Percentiles rank a stretch among this genome's conserved stretches.
phyloP scores from a whole-genome alignment of 2,888 invertebrate genomes.

The Lepidonotus clava region DNA sequence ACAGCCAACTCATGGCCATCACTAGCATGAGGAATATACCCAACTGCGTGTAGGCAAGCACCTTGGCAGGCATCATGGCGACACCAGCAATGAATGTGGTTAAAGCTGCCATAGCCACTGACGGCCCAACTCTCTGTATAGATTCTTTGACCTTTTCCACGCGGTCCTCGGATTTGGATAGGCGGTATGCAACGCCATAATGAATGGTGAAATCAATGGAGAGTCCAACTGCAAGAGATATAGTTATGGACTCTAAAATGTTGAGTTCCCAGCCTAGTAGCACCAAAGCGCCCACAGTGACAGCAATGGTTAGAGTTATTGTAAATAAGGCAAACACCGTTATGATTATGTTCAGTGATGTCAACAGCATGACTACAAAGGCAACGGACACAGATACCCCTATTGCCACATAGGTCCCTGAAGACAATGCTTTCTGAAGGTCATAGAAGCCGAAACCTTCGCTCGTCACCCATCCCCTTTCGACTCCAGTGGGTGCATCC shows the following conservation, averaged over 20 bases:
- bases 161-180: constrained; percentile 81
- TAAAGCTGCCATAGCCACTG: constrained; percentile 91
- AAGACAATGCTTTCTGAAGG: constrained; percentile 89
- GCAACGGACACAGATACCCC: constrained; percentile 89
- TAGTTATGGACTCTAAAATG: constrained; percentile 94
- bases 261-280: constrained; percentile 92
- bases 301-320: constrained; percentile 91
- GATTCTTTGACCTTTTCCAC: constrained; percentile 72
- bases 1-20: constrained; percentile 91
- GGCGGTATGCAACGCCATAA: constrained; percentile 89
- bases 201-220: constrained; percentile 96
- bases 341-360: constrained; percentile 90
- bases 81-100: constrained; percentile 94
- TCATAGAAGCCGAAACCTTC: constrained; percentile 94
- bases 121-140: constrained; percentile 86
- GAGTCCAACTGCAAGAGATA: constrained; percentile 95
- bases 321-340: constrained; percentile 91
- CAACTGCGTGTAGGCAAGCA: constrained; percentile 95
- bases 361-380: constrained; percentile 88
- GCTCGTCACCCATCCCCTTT: constrained; percentile 83
- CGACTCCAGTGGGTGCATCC: constrained; percentile 89
- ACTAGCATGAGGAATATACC: constrained; percentile 93
- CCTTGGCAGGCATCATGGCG: constrained; percentile 91
- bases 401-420: constrained; percentile 91
- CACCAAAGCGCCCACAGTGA: constrained; percentile 85